Base-by-base conservation (phyloP, 2,888 invertebrate species). In the Formica aserva region DNA sequence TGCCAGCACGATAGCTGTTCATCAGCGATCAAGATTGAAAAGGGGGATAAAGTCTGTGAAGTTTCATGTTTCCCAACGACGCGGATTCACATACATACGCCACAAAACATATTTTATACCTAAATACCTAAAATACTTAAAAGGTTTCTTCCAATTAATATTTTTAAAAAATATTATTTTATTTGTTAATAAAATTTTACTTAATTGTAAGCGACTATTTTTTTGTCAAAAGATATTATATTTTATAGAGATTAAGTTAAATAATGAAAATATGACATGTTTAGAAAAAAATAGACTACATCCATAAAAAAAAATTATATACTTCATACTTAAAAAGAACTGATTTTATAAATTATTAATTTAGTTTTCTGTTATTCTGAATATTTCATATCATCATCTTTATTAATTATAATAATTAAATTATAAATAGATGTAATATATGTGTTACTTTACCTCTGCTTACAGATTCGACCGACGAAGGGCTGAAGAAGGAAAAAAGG, bases 381-480 rank as follows among this genome's bases (percentile, higher is more conserved):
- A 38, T 38, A 22, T 26, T 57, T 57, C 18, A 2, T 2, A 71
- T 52, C 2, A 41, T 18, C 18, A 35, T 57, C 6, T 57, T 32
- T 11, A 55, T 6, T 60, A 29, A 8, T 62, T 45, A 29, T 13
- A 32, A 15, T 41, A 32, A 71, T 71, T 71, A 22, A 1, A 22
- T 22, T 62, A n/a, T 32, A 32, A 71, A 15, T 22, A n/a, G 29
- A 15, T n/a, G 22, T 8, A 72, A 71, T 72, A 11, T 45, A n/a
- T 22, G n/a, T 29, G 15, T 76, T 29, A 8, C 26, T 71, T 26
- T 11, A 22, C 15, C 48, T 76, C 22, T 83, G 82, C 57, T 93
- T 93, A 26, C 92, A 94, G 94, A 92, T 93, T 93, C 91, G 91
- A 92, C 87, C 89, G 90, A 90, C 88, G 90, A 91, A 90, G 92